Percentiles rank a stretch among this genome's conserved stretches.
Evolutionary conservation across 2,888 invertebrate species (phyloP).

Genomic region (Hylaea fasciaria): DNA sequence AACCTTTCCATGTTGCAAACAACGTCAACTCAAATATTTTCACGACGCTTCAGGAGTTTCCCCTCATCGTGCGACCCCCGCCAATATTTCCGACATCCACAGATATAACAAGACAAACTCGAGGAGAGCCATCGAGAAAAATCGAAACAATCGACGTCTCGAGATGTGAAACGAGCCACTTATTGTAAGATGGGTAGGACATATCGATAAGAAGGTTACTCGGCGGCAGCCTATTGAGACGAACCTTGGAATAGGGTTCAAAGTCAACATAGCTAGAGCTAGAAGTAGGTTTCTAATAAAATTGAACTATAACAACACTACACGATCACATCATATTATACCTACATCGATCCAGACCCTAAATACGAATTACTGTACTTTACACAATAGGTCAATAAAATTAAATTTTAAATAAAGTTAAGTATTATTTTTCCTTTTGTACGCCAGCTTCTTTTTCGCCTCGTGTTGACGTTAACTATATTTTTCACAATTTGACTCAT

Average conservation of each 20-base stretch:
- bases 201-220: neutral
- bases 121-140: slow-evolving; percentile 36
- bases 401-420: no score
- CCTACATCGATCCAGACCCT: no score
- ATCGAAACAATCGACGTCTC: slow-evolving; percentile 40
- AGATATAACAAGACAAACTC: slow-evolving; percentile 35
- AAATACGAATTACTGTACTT: no score
- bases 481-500: neutral
- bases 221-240: neutral
- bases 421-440: no score
- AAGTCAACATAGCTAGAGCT: no score
- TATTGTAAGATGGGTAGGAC: slow-evolving; percentile 10
- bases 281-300: no score
- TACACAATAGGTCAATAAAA: no score
- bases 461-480: no score
- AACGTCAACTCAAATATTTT: slow-evolving; percentile 20
- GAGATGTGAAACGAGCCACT: slow-evolving; percentile 23
- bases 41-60: slow-evolving; percentile 11
- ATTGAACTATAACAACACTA: no score
- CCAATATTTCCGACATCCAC: slow-evolving; percentile 11
- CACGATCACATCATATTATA: no score
- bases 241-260: neutral
- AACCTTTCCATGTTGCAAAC: neutral
- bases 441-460: no score
- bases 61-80: slow-evolving; percentile 11